Evolutionary conservation across 2,113 vertebrate genomes (phyloP).

Genomic region (Gnathonemus longibarbis): DNA sequence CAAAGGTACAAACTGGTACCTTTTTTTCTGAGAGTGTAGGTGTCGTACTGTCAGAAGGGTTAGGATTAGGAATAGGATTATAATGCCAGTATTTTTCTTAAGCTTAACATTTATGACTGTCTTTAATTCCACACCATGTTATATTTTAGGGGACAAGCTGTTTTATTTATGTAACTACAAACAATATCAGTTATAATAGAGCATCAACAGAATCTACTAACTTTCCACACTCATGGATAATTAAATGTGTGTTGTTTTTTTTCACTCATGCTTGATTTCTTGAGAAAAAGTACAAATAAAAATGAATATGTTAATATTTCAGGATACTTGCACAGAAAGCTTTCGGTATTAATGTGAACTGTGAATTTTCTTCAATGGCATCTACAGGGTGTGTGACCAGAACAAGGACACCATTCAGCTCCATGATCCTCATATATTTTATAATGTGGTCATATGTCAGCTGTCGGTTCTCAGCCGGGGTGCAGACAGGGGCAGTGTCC

Average conservation of each 20-base stretch:
- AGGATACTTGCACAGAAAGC: neutral
- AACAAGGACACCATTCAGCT: neutral
- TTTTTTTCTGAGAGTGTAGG: neutral
- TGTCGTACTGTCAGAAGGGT: neutral
- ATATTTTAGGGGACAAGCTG: neutral
- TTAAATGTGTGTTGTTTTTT: neutral
- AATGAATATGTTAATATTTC: neutral
- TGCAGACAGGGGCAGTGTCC: neutral
- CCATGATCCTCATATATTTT: neutral
- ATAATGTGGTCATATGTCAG: neutral
- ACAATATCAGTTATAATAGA: neutral
- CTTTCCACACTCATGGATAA: neutral
- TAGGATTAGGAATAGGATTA: neutral
- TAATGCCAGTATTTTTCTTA: neutral
- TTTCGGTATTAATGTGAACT: neutral
- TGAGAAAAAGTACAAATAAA: neutral
- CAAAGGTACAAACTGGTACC: too few relatives aligned
- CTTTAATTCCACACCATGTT: neutral
- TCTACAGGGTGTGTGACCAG: neutral
- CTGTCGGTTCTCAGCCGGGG: neutral
- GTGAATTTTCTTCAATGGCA: neutral
- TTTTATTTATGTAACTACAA: neutral
- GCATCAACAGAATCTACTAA: neutral
- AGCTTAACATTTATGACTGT: neutral
- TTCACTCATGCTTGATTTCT: neutral